These are phyloP conservation scores for Oligia strigilis DNA, from an alignment of 2,888 invertebrate genomes.

Conservation along the genomic window DNA sequence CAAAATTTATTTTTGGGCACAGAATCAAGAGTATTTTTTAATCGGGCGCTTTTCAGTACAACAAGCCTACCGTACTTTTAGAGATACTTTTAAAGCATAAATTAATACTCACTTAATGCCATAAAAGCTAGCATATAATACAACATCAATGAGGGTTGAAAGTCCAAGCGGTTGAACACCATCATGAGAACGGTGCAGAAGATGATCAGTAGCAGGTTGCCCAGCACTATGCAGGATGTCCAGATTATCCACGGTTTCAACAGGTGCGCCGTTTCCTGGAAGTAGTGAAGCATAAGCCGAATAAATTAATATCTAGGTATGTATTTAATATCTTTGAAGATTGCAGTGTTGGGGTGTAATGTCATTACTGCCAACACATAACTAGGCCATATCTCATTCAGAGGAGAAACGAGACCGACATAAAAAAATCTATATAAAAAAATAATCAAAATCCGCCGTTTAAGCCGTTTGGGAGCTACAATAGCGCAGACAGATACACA, in stretches of 20 bases:
- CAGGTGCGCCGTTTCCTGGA: conserved; percentile 78
- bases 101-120: conserved; percentile 73
- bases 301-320: neutral
- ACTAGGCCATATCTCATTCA: neutral
- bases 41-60: neutral
- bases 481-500: too few species aligned
- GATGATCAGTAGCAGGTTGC: conserved; percentile 77
- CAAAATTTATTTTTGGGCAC: neutral
- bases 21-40: neutral
- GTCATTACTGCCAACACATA: neutral
- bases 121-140: conserved; percentile 78
- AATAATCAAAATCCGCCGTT: too few species aligned
- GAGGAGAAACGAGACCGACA: neutral
- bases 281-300: conserved; percentile 26
- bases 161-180: conserved; percentile 72
- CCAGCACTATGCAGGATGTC: conserved; percentile 80
- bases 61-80: neutral
- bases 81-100: neutral
- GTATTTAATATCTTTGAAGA: neutral
- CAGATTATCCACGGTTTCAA: conserved; percentile 86
- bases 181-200: conserved; percentile 79
- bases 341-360: too few species aligned
- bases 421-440: too few species aligned
- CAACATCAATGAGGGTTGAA: conserved; percentile 69
- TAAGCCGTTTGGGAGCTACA: too few species aligned